phyloP scores from a whole-genome alignment of 2,888 invertebrate species.

The Fabriciana adippe region DNA sequence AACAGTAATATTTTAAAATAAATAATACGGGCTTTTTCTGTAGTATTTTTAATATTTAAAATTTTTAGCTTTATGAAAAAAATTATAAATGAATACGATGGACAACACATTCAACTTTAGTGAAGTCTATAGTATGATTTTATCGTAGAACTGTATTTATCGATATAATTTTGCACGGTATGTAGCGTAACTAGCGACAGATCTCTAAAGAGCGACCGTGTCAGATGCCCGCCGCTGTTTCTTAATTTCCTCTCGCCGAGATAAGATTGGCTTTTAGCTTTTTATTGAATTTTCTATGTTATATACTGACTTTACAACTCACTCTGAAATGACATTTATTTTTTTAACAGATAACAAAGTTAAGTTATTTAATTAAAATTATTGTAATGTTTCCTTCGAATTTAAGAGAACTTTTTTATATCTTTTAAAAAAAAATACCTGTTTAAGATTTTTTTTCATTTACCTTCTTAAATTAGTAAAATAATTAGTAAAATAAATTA shows the following conservation, averaged over 20 bases:
- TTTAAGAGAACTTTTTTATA: too few species aligned
- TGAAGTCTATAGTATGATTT: too few species aligned
- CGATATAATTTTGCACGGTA: constrained; percentile 25
- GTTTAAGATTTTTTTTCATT: too few species aligned
- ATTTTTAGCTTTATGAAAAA: too few species aligned
- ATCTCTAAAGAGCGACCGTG: constrained; percentile 77
- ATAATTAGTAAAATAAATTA: too few species aligned
- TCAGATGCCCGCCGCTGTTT: constrained; percentile 82
- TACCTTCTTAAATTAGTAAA: too few species aligned
- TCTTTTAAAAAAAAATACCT: too few species aligned
- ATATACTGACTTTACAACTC: constrained; percentile 67
- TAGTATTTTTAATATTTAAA: too few species aligned
- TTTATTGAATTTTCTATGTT: constrained; percentile 81
- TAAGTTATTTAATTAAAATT: constrained; percentile 27
- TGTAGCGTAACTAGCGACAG: constrained; percentile 61
- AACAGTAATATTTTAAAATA: not conserved
- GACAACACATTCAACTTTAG: too few species aligned
- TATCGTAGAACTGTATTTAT: constrained; percentile 11
- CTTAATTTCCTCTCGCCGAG: constrained; percentile 80
- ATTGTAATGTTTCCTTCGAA: not conserved
- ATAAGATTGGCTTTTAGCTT: constrained; percentile 83
- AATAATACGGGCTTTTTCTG: not conserved
- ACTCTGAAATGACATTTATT: constrained; percentile 44
- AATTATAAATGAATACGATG: not conserved
- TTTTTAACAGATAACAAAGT: constrained; percentile 22